Conservation (phyloP, 2,888 invertebrate species). For the Drosophila monieri region DNA sequence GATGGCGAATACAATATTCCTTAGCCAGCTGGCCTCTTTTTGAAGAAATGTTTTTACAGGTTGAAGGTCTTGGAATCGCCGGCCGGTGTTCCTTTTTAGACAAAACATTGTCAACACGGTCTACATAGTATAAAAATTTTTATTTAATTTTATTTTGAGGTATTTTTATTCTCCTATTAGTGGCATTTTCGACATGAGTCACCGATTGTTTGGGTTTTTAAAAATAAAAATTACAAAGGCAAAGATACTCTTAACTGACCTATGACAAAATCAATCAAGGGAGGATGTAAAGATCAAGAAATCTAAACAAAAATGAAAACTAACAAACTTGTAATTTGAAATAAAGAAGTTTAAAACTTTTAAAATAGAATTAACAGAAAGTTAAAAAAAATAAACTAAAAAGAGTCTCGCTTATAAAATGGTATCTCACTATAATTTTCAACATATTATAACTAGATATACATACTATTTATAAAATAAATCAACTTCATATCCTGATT, state of each 20-base stretch:
- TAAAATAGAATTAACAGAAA: no score
- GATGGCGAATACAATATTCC: slow-evolving; percentile 8
- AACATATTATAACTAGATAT: no score
- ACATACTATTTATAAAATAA: no score
- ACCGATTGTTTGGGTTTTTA: background rate
- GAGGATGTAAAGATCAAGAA: background rate
- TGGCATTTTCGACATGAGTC: slow-evolving; percentile 4
- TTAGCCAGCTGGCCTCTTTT: slow-evolving; percentile 19
- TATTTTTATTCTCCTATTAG: background rate
- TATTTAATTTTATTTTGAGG: background rate
- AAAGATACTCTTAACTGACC: slow-evolving; percentile 32
- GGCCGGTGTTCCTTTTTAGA: slow-evolving; percentile 34
- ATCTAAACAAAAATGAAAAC: background rate
- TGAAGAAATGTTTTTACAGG: slow-evolving; percentile 35
- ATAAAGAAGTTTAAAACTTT: no score
- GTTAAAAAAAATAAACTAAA: no score
- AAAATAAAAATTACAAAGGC: background rate
- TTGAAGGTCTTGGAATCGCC: slow-evolving; percentile 28
- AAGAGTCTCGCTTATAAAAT: no score
- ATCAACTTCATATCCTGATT: no score
- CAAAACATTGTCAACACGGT: slow-evolving; percentile 14
- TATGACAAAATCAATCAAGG: slow-evolving; percentile 15
- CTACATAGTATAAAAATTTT: background rate
- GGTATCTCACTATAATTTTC: no score
- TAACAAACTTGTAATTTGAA: no score